Base-by-base conservation (phyloP, 2,113 vertebrate genomes). In the Phoxinus phoxinus region DNA sequence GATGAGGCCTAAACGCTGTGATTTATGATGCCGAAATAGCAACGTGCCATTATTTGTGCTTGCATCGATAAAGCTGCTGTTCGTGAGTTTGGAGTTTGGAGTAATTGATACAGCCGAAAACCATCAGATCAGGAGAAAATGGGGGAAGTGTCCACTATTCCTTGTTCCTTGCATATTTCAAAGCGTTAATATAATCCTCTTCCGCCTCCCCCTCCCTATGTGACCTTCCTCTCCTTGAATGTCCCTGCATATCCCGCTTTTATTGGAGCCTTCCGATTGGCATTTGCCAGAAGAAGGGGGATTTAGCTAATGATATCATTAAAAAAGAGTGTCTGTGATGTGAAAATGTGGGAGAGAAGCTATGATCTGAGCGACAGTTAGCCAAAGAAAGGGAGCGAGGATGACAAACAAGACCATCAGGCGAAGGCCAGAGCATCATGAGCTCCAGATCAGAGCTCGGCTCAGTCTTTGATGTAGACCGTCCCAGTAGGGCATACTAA, bases 281-380 rank as follows among this genome's bases (percentile, higher is more conserved):
- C 88, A 82, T 80, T 46, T 41, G 76, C 77, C 69, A 51, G 88
- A 65, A 56, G 83, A 77, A 89, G 59, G 46, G 87, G 84, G 85
- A 32, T 91, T 85, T 74, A 30, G 72, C 88, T 91, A 91, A 93
- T 90, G 87, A 90, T 86, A 85, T 90, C 88, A 90, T 88, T 90
- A 90, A 86, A 85, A 86, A 73, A 13, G 25, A 69, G 58, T 53
- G 65, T 53, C 83, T 73, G 77, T 44, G 25, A 69, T 59, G 69
- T 65, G 80, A 69, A 65, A 63, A 17, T 51, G 77, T 53, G 65
- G 35, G 76, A 69, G 61, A 44, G 48, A 80, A 53, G 61, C 46
- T 59, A 59, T 81, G 71, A 86, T 85, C 72, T 75, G 23, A 59
- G 81, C 15, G 48, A 63, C 51, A 3, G 41, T 82, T 67, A 85